A percentile compares a stretch with the other conserved stretches of the same genome.
Evolutionary conservation across 1,140 invertebrate species (phyloP).

Genomic region (Cydia splendana): DNA sequence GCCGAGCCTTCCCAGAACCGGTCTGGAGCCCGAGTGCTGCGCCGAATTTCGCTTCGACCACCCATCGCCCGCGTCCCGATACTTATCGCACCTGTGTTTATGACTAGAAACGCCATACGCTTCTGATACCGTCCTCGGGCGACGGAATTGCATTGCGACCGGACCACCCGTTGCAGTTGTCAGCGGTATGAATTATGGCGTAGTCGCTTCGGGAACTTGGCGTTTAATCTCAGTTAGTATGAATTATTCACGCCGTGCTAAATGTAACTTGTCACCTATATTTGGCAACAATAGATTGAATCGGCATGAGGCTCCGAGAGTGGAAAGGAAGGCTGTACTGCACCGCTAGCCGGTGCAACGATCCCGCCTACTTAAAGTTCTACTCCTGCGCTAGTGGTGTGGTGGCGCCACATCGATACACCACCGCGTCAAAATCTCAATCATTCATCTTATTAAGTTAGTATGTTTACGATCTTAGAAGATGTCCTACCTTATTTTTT

Average conservation of each 20-base stretch:
- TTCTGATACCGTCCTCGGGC: constrained; percentile 46
- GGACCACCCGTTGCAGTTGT: constrained; percentile 54
- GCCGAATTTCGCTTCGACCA: constrained; percentile 74
- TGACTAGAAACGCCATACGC: constrained; percentile 59
- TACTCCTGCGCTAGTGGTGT: constrained; percentile 49
- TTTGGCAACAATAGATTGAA: constrained; percentile 21
- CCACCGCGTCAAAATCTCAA: constrained; percentile 17
- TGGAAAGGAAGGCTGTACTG: constrained; percentile 52
- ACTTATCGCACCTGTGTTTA: constrained; percentile 72
- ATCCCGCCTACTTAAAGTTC: constrained; percentile 57
- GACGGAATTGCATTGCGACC: constrained; percentile 43
- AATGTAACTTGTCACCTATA: constrained; percentile 22
- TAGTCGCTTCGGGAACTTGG: constrained; percentile 34
- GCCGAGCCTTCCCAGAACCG: constrained; percentile 69
- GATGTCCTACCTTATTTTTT: background rate
- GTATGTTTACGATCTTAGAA: background rate
- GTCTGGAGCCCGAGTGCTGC: constrained; percentile 62
- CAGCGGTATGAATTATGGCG: constrained; percentile 41
- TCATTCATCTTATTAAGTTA: background rate
- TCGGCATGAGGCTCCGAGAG: constrained; percentile 38
- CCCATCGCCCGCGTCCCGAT: constrained; percentile 62
- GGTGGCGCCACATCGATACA: constrained; percentile 41
- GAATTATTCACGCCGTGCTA: constrained; percentile 10
- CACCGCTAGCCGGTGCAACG: constrained; percentile 60
- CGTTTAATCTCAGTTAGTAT: constrained; percentile 21